Evolutionary conservation across 2,888 invertebrate genomes (phyloP).

Genomic region (Reticulitermes lucifugus): DNA sequence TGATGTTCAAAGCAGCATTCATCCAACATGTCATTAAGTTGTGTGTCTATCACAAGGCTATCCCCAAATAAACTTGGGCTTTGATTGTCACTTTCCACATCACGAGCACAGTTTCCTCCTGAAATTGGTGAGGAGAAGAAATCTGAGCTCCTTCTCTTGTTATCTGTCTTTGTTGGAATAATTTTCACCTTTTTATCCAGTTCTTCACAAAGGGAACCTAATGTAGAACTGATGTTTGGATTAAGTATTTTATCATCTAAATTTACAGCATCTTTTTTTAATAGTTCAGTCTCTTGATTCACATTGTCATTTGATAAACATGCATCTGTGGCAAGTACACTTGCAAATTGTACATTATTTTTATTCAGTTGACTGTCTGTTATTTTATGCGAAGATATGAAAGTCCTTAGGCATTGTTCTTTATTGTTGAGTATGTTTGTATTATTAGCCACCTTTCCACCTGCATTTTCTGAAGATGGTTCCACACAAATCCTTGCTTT

Average conservation of each 20-base stretch:
- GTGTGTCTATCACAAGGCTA: conserved; percentile 68
- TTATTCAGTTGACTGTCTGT: background rate
- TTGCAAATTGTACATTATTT: background rate
- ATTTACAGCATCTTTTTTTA: too few relatives aligned
- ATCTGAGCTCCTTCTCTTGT: conserved; percentile 24
- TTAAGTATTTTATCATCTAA: too few relatives aligned
- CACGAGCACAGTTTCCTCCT: background rate
- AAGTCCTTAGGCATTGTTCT: background rate
- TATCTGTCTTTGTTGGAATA: background rate
- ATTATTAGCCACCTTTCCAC: background rate
- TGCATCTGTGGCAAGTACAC: too few relatives aligned
- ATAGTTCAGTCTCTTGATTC: too few relatives aligned
- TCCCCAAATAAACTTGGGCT: conserved; percentile 71
- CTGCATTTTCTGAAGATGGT: background rate
- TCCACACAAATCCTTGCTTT: background rate
- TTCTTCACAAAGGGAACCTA: too few relatives aligned
- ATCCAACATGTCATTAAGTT: conserved; percentile 62
- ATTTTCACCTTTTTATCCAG: too few relatives aligned
- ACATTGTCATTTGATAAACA: too few relatives aligned
- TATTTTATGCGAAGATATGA: background rate
- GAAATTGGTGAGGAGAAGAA: conserved; percentile 29
- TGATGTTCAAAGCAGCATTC: conserved; percentile 15
- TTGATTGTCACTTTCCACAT: background rate
- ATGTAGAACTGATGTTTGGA: too few relatives aligned
- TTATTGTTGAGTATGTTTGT: background rate